Evolutionary conservation across 2,888 invertebrate genomes (phyloP).

Genomic region (Patella pellucida): DNA sequence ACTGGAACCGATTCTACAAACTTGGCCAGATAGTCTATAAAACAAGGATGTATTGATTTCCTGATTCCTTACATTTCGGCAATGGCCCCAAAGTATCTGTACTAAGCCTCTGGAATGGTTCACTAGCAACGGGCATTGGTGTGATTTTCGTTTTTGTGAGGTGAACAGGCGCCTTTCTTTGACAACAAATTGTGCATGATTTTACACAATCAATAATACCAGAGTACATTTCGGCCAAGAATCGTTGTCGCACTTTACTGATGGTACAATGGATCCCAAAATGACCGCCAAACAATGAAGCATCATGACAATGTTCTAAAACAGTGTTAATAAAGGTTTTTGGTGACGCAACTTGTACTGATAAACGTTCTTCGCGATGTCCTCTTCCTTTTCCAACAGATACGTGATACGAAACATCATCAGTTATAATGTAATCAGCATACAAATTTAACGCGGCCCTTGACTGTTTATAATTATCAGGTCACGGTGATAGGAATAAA

Average conservation of each 20-base stretch:
- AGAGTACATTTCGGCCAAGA: neutral
- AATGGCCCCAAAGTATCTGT: constrained; percentile 21
- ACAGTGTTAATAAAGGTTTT: neutral
- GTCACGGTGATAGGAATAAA: neutral
- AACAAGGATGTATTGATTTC: constrained; percentile 7
- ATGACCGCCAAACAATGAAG: neutral
- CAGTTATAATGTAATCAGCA: neutral
- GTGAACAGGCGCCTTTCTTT: neutral
- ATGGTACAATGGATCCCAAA: constrained; percentile 1
- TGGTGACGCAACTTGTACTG: neutral
- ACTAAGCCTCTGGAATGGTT: constrained; percentile 21
- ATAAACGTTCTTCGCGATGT: neutral
- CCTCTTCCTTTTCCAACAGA: neutral
- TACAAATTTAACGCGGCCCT: neutral
- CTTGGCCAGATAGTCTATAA: constrained; percentile 17
- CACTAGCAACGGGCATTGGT: constrained; percentile 2
- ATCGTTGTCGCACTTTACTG: neutral
- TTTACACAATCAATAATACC: neutral
- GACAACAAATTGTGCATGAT: constrained; percentile 2
- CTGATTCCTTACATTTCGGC: neutral
- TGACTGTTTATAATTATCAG: neutral
- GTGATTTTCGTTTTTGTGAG: neutral
- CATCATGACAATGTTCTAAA: neutral
- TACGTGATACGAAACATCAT: neutral
- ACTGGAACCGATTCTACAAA: constrained; percentile 17